Percentiles rank a stretch among this genome's conserved stretches.
phyloP scores from a whole-genome alignment of 2,113 vertebrate genomes.

The Crypturellus undulatus region DNA sequence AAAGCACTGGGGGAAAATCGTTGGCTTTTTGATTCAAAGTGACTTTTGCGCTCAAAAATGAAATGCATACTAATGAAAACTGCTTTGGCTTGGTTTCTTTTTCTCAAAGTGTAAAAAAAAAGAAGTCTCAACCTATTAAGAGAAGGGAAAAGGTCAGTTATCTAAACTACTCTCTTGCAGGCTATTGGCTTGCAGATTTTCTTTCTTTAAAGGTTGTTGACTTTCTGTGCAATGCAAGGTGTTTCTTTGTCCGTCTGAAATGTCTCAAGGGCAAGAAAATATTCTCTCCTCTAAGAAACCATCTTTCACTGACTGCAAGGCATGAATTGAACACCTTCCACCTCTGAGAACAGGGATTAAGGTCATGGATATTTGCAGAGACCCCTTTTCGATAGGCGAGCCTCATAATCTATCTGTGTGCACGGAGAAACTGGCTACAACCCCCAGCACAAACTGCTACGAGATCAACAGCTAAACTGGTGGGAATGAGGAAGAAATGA shows the following conservation, averaged over 20 bases:
- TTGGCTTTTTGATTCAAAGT: not conserved
- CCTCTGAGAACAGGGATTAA: not conserved
- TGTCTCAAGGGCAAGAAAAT: not conserved
- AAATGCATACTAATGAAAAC: not conserved
- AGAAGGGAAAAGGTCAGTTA: not conserved
- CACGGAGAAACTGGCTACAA: not conserved
- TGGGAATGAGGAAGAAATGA: conserved; percentile 37
- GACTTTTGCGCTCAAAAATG: not conserved
- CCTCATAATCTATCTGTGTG: not conserved
- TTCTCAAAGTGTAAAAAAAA: not conserved
- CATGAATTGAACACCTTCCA: not conserved
- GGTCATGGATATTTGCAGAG: not conserved
- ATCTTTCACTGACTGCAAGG: not conserved
- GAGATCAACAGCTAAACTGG: not conserved
- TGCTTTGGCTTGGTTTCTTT: not conserved
- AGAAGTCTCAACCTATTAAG: not conserved
- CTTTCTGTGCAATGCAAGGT: not conserved
- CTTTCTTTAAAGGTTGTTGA: not conserved
- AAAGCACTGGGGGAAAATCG: not conserved
- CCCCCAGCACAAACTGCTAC: not conserved
- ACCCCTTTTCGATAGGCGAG: rapidly evolving
- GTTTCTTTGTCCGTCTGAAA: not conserved
- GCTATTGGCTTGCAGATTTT: not conserved
- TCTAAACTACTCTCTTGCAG: not conserved
- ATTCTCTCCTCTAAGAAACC: not conserved